These are phyloP conservation scores for Drosophila asahinai DNA, from an alignment of 1,140 invertebrate species.

Conservation along the genomic window DNA sequence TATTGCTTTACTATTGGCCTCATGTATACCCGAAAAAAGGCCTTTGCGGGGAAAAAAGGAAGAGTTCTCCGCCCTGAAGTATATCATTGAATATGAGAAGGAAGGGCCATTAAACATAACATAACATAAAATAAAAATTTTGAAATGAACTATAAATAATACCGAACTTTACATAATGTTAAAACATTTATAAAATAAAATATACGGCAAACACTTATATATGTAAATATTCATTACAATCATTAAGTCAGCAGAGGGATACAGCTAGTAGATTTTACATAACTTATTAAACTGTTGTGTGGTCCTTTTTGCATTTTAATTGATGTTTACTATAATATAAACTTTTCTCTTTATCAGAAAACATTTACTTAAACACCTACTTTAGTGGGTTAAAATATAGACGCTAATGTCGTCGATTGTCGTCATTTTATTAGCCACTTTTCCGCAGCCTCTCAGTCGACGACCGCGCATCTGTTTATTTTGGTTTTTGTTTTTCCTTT, in stretches of 20 bases:
- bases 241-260: no score
- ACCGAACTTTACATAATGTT: not conserved
- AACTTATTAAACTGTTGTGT: no score
- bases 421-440: slow-evolving; percentile 42
- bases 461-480: slow-evolving; percentile 70
- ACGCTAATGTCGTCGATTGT: slow-evolving; percentile 38
- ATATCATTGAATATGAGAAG: slow-evolving; percentile 5
- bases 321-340: no score
- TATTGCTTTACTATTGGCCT: slow-evolving; percentile 95
- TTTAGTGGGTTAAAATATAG: slow-evolving; percentile 26
- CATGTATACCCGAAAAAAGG: slow-evolving; percentile 93
- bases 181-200: not conserved
- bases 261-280: no score
- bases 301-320: no score
- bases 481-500: slow-evolving; percentile 57
- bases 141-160: not conserved
- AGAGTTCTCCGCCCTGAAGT: slow-evolving; percentile 4
- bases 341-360: not conserved
- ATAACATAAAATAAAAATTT: no score
- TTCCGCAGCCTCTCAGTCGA: slow-evolving; percentile 43
- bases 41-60: not conserved
- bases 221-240: no score
- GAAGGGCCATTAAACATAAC: not conserved
- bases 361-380: not conserved
- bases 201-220: not conserved